Percentiles rank a stretch among this genome's conserved stretches.
These are phyloP conservation scores for Cercopithecus petaurista DNA, from an alignment of 2,797 vertebrate species.

Conservation along the genomic window DNA sequence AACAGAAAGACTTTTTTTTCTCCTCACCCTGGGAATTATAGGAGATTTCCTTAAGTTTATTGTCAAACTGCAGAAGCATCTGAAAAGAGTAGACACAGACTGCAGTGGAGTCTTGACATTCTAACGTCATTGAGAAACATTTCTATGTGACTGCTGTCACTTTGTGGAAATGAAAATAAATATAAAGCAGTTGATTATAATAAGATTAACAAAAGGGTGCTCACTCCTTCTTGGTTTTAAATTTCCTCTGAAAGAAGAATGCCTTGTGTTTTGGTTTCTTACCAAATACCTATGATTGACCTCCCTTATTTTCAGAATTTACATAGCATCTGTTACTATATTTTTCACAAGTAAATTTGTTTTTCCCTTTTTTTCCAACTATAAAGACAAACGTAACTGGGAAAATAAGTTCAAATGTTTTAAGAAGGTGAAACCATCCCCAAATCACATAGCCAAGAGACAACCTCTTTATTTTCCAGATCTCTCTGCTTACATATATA, in stretches of 20 bases:
- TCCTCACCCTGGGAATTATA: neutral
- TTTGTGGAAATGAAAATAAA: neutral
- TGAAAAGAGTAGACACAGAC: neutral
- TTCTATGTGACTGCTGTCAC: neutral
- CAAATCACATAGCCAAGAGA: neutral
- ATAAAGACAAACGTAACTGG: conserved; percentile 27
- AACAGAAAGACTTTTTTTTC: neutral
- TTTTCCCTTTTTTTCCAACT: neutral
- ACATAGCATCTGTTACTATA: conserved; percentile 50
- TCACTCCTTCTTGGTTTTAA: neutral
- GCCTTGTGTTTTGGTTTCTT: neutral
- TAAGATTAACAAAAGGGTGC: neutral
- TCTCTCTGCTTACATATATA: neutral
- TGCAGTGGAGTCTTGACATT: neutral
- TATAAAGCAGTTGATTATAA: neutral
- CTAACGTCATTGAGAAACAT: neutral
- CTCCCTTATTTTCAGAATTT: conserved; percentile 32
- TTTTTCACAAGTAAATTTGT: conserved; percentile 48
- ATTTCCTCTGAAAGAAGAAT: conserved; percentile 25
- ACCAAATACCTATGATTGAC: conserved; percentile 23
- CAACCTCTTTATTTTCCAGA: neutral
- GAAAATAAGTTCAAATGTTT: conserved; percentile 38
- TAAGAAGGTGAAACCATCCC: conserved; percentile 12
- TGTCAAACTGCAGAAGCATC: neutral
- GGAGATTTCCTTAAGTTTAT: neutral